Percentiles rank a stretch among this genome's conserved stretches.
phyloP scores from a whole-genome alignment of 2,888 invertebrate genomes.

The Gymnoscelis rufifasciata region DNA sequence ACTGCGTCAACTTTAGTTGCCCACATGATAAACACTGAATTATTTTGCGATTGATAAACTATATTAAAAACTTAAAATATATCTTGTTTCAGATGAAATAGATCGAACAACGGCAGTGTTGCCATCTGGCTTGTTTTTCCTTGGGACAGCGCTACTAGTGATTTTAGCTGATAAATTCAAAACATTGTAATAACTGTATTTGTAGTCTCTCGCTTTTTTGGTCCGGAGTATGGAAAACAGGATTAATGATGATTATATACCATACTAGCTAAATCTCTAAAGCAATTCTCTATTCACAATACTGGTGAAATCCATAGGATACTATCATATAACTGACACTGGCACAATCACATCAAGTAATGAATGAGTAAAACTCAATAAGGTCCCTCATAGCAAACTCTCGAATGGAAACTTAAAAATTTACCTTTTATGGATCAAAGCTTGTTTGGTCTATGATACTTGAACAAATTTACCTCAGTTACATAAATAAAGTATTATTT shows the following conservation, averaged over 20 bases:
- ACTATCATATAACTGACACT: too few relatives aligned
- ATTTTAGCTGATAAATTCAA: slow-evolving; percentile 72
- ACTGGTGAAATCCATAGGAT: too few relatives aligned
- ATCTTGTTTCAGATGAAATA: slow-evolving; percentile 53
- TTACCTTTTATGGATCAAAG: neutral
- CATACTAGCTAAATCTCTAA: too few relatives aligned
- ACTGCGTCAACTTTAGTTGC: too few relatives aligned
- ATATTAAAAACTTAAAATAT: neutral
- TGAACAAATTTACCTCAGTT: slow-evolving; percentile 45
- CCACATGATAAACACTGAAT: too few relatives aligned
- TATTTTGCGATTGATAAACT: too few relatives aligned
- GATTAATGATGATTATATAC: too few relatives aligned
- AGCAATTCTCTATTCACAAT: too few relatives aligned
- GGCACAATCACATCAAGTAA: too few relatives aligned
- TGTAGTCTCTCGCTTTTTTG: slow-evolving; percentile 24
- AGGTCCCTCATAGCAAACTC: too few relatives aligned
- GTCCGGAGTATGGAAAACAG: neutral
- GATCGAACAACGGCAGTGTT: slow-evolving; percentile 56
- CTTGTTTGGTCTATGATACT: slow-evolving; percentile 40
- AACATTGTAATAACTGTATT: slow-evolving; percentile 40
- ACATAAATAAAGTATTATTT: slow-evolving; percentile 59
- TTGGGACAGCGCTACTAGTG: slow-evolving; percentile 68
- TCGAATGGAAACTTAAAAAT: neutral
- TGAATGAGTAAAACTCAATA: too few relatives aligned
- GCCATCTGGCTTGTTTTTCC: slow-evolving; percentile 66